Evolutionary conservation across 1,140 invertebrate genomes (phyloP).

Genomic region (Lasioglossum albipes): DNA sequence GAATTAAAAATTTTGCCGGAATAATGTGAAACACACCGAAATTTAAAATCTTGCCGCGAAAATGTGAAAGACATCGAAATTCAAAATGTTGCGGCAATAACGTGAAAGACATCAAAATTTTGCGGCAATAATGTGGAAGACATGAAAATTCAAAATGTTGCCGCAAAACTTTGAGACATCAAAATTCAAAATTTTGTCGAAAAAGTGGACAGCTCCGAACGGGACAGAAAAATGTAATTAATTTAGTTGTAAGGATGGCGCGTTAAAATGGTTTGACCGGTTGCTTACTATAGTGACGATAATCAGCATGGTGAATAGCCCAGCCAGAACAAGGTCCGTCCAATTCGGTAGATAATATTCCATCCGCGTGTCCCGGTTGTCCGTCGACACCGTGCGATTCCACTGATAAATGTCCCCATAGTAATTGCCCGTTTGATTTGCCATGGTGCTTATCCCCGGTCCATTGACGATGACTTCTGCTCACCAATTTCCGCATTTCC

Average conservation of each 20-base stretch:
- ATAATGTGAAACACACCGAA: no score
- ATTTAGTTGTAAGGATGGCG: no score
- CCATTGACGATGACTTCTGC: constrained; percentile 56
- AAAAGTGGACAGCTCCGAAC: no score
- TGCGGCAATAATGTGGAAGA: no score
- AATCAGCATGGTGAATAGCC: constrained; percentile 74
- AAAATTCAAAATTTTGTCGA: no score
- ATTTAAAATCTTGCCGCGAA: no score
- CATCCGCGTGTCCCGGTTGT: constrained; percentile 37
- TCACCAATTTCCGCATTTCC: constrained; percentile 28
- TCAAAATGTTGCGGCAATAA: no score
- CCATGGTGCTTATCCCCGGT: constrained; percentile 63
- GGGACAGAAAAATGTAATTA: background rate
- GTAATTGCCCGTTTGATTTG: constrained; percentile 61
- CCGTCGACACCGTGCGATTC: constrained; percentile 52
- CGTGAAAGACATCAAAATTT: no score
- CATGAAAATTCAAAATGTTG: no score
- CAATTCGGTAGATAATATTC: constrained; percentile 67
- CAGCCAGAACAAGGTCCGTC: constrained; percentile 71
- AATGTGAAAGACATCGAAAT: no score
- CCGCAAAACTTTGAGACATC: no score
- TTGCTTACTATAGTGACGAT: constrained; percentile 76
- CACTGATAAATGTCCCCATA: constrained; percentile 60
- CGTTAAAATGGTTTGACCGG: background rate
- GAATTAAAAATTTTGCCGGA: no score